Percentiles rank a stretch among this genome's conserved stretches.
phyloP scores from a whole-genome alignment of 1,140 invertebrate species.

The Drosophila trapezifrons region DNA sequence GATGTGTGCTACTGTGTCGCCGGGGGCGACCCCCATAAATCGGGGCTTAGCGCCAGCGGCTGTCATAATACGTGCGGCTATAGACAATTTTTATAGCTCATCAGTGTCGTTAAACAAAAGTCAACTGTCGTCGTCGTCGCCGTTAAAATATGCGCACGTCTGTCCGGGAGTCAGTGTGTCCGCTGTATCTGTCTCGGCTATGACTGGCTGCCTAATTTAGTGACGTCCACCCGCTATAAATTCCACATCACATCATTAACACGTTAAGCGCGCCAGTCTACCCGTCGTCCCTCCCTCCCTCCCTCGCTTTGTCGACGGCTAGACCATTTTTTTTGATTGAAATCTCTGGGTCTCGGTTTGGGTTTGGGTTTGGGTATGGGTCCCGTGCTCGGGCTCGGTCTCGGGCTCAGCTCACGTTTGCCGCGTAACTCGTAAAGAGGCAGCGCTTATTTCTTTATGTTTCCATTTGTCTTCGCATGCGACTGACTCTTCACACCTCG shows the following conservation, averaged over 20 bases:
- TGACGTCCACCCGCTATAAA: slow-evolving; percentile 79
- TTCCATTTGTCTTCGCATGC: slow-evolving; percentile 47
- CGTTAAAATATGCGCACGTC: slow-evolving; percentile 61
- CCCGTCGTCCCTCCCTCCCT: slow-evolving; percentile 1
- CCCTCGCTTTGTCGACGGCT: slow-evolving; percentile 31
- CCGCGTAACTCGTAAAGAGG: slow-evolving; percentile 60
- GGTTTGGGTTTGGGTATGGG: slow-evolving; percentile 14
- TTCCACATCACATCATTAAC: slow-evolving; percentile 78
- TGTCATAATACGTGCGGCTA: slow-evolving; percentile 70
- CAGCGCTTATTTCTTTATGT: slow-evolving; percentile 63
- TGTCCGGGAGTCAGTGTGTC: slow-evolving; percentile 10
- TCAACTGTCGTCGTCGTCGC: slow-evolving; percentile 33
- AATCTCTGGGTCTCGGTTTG: slow-evolving; percentile 54
- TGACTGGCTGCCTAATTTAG: slow-evolving; percentile 64
- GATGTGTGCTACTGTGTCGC: slow-evolving; percentile 67
- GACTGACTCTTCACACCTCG: slow-evolving; percentile 69
- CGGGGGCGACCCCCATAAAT: slow-evolving; percentile 60
- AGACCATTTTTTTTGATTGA: slow-evolving; percentile 76
- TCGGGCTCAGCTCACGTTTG: slow-evolving; percentile 58
- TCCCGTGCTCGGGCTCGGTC: slow-evolving; percentile 1
- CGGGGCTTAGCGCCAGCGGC: slow-evolving; percentile 60
- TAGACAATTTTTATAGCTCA: slow-evolving; percentile 76
- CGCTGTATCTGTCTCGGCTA: slow-evolving; percentile 19
- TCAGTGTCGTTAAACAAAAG: slow-evolving; percentile 69
- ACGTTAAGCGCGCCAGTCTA: slow-evolving; percentile 68